Conservation (phyloP, 2,797 vertebrate genomes). For the Anisognathus igniventris region DNA sequence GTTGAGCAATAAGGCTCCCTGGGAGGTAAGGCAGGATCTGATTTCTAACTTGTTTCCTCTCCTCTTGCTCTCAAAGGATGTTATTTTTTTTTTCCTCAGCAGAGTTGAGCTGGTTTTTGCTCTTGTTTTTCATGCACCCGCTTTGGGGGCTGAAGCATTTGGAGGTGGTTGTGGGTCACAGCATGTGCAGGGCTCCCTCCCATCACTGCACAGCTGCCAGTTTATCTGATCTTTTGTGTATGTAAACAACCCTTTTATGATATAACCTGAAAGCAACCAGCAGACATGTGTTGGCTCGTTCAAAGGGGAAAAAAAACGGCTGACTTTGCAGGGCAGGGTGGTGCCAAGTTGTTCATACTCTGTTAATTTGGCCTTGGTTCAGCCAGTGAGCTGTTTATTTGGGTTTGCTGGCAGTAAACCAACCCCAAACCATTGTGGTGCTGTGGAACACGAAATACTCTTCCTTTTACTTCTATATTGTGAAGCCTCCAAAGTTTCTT, state of each 20-base stretch:
- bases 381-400: constrained; percentile 29
- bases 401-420: constrained; percentile 13
- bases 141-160: neutral
- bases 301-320: neutral
- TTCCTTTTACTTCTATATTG: neutral
- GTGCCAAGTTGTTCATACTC: neutral
- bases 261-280: neutral
- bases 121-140: neutral
- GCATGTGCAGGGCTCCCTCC: neutral
- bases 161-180: neutral
- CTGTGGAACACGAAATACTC: neutral
- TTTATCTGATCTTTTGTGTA: neutral
- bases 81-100: neutral
- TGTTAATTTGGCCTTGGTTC: constrained; percentile 21
- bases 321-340: constrained; percentile 11
- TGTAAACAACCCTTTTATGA: constrained; percentile 12
- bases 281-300: neutral
- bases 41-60: neutral
- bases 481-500: neutral
- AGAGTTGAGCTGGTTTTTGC: neutral
- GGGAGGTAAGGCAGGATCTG: neutral
- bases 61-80: neutral
- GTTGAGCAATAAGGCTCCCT: neutral
- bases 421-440: neutral
- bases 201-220: neutral